These are phyloP conservation scores for Hirtodrosophila trivittata DNA, from an alignment of 2,888 invertebrate species.

Conservation along the genomic window DNA sequence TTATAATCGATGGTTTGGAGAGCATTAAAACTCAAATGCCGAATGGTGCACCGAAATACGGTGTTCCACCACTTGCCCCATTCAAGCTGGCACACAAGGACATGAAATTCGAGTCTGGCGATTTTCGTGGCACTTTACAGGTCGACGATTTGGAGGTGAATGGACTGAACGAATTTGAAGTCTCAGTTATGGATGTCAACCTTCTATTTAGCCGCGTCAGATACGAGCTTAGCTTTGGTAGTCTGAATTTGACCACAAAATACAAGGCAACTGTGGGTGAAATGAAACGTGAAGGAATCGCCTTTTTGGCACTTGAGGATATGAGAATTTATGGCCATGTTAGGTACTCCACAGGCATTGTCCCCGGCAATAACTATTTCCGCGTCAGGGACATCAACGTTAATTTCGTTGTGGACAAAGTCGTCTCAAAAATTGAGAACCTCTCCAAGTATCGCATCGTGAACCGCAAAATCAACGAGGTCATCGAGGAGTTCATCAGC, in stretches of 20 bases:
- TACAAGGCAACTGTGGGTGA: constrained; percentile 65
- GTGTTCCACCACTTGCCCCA: constrained; percentile 79
- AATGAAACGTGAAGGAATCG: constrained; percentile 65
- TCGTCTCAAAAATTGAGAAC: constrained; percentile 74
- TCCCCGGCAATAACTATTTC: constrained; percentile 40
- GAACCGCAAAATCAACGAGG: constrained; percentile 75
- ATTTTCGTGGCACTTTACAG: constrained; percentile 49
- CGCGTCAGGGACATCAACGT: constrained; percentile 67
- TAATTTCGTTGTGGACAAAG: constrained; percentile 62
- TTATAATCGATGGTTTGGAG: constrained; percentile 61
- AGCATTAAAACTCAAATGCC: constrained; percentile 54
- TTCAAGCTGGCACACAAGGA: constrained; percentile 51
- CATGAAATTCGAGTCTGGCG: constrained; percentile 42
- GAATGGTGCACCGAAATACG: constrained; percentile 68
- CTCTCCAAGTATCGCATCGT: constrained; percentile 67
- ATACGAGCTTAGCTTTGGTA: constrained; percentile 63
- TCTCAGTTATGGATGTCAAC: constrained; percentile 51
- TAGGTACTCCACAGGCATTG: constrained; percentile 65
- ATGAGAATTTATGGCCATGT: constrained; percentile 59
- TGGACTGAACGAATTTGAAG: constrained; percentile 74
- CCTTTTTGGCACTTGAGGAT: constrained; percentile 68
- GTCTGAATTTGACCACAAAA: constrained; percentile 59
- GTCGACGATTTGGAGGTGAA: constrained; percentile 57
- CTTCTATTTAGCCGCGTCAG: constrained; percentile 54
- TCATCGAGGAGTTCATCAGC: constrained; percentile 76